Conservation (phyloP, 2,888 invertebrate genomes). For the Pristionchus entomophagus region DNA sequence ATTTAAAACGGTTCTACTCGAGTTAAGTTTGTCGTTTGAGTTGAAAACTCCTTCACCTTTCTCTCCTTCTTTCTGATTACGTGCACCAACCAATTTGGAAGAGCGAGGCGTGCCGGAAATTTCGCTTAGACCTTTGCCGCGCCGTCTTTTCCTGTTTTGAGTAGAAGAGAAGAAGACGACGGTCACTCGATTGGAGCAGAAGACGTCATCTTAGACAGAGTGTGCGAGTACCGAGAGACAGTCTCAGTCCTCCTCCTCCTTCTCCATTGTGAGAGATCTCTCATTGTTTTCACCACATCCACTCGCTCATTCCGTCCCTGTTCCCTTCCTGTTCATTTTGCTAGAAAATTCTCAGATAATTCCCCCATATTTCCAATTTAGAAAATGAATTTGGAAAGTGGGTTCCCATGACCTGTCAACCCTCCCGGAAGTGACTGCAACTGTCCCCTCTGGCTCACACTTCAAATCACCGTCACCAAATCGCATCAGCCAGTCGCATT, state of each 20-base stretch:
- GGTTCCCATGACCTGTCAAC: too few relatives aligned
- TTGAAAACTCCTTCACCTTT: too few relatives aligned
- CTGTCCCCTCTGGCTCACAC: not conserved
- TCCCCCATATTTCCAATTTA: too few relatives aligned
- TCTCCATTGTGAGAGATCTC: not conserved
- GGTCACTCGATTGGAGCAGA: not conserved
- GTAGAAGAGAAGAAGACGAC: not conserved
- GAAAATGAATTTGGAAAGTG: too few relatives aligned
- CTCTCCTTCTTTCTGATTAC: not conserved
- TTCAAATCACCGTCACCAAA: slow-evolving; percentile 28
- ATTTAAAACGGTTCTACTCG: too few relatives aligned
- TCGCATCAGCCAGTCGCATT: slow-evolving; percentile 23
- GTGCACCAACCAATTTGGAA: not conserved
- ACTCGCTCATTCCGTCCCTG: too few relatives aligned
- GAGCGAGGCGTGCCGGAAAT: too few relatives aligned
- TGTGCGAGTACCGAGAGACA: too few relatives aligned
- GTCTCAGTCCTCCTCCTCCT: not conserved
- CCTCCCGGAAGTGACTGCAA: not conserved
- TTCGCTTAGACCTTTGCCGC: not conserved
- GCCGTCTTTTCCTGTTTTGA: slow-evolving; percentile 38
- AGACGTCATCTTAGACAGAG: not conserved
- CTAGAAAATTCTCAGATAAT: too few relatives aligned
- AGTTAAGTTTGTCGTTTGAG: too few relatives aligned
- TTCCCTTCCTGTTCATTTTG: too few relatives aligned
- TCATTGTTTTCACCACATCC: not conserved